Evolutionary conservation across 2,888 invertebrate genomes (phyloP).

Genomic region (Autographa gamma): DNA sequence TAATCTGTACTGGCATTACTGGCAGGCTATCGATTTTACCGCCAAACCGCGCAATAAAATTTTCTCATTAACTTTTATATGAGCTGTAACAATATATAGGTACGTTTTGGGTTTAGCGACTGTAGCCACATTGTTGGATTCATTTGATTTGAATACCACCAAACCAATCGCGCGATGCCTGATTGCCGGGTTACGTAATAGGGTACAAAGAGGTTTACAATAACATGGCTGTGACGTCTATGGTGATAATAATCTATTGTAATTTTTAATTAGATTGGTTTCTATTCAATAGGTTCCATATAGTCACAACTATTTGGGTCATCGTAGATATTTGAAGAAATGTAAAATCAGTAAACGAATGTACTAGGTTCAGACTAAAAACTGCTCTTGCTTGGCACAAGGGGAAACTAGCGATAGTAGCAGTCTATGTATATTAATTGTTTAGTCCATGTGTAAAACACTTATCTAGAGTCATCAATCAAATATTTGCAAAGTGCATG

Average conservation of each 20-base stretch:
- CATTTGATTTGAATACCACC: slow-evolving; percentile 30
- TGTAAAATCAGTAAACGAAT: no score
- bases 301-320: not conserved
- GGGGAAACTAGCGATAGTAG: no score
- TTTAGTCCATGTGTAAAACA: no score
- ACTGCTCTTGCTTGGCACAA: no score
- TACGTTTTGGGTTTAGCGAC: slow-evolving; percentile 28
- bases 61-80: slow-evolving; percentile 46
- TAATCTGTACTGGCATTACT: not conserved
- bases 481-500: not conserved
- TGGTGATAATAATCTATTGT: slow-evolving; percentile 47
- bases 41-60: slow-evolving; percentile 38
- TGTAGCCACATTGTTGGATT: slow-evolving; percentile 28
- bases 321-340: not conserved
- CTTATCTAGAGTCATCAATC: not conserved
- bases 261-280: slow-evolving; percentile 19
- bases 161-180: slow-evolving; percentile 15
- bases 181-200: slow-evolving; percentile 27
- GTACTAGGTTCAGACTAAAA: no score
- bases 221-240: slow-evolving; percentile 27
- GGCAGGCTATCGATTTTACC: slow-evolving; percentile 9
- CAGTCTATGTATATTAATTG: no score
- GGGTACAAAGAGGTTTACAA: slow-evolving; percentile 26
- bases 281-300: not conserved
- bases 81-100: slow-evolving; percentile 2